Evolutionary conservation across 2,113 vertebrate genomes (phyloP).

Genomic region (Aegotheles bennettii): DNA sequence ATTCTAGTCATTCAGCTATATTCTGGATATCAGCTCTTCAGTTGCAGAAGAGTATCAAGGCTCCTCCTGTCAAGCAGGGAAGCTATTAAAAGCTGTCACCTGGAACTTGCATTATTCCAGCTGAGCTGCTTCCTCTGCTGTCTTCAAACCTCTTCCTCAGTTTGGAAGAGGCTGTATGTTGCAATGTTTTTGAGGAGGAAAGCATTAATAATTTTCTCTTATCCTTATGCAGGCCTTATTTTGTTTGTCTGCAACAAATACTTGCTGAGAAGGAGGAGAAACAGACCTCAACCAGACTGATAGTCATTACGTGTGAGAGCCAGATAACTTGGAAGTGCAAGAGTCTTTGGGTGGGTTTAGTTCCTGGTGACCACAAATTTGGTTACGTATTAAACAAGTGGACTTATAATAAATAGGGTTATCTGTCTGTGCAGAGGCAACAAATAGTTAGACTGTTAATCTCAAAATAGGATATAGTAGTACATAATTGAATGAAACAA

Average conservation of each 20-base stretch:
- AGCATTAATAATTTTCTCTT: background rate
- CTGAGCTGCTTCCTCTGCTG: background rate
- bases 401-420: background rate
- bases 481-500: background rate
- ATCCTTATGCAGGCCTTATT: background rate
- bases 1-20: background rate
- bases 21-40: background rate
- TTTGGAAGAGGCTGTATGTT: background rate
- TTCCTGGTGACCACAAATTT: background rate
- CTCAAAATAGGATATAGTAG: background rate
- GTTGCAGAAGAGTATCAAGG: background rate
- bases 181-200: background rate
- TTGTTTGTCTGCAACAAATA: background rate
- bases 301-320: background rate
- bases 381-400: fast-evolving
- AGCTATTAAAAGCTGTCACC: background rate
- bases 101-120: background rate
- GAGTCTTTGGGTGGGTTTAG: background rate
- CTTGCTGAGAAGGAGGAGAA: background rate
- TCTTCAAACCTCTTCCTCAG: background rate
- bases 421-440: background rate
- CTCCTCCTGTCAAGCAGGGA: background rate
- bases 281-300: background rate
- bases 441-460: background rate
- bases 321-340: background rate